These are phyloP conservation scores for Muraenolepis orangiensis DNA, from an alignment of 2,797 vertebrate genomes.

Conservation along the genomic window DNA sequence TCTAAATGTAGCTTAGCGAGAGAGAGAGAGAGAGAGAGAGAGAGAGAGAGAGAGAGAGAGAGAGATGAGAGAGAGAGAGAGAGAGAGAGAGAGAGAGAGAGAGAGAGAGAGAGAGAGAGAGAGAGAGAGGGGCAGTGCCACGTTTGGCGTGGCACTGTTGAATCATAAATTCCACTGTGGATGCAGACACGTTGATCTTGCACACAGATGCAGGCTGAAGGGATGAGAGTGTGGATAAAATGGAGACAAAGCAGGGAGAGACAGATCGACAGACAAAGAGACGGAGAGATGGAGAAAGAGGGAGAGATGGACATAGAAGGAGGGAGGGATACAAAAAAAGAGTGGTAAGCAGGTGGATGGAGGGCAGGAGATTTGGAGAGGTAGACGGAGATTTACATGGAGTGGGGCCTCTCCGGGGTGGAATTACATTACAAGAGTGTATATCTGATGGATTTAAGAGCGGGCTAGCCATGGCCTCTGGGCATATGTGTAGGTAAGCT, in stretches of 20 bases:
- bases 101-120: neutral
- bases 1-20: neutral
- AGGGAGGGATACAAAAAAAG: neutral
- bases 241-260: neutral
- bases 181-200: neutral
- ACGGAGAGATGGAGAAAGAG: neutral
- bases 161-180: neutral
- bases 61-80: too few species aligned
- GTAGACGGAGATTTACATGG: neutral
- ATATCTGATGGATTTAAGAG: constrained; percentile 54
- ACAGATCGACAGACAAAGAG: neutral
- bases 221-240: neutral
- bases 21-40: too few species aligned
- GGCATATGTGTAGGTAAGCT: constrained; percentile 44
- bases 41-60: too few species aligned
- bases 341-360: neutral
- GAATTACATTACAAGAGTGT: constrained; percentile 40
- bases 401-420: neutral
- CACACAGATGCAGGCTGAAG: neutral
- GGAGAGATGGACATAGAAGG: neutral
- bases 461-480: constrained; percentile 26
- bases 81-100: neutral
- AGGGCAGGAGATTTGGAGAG: neutral
- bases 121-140: neutral
- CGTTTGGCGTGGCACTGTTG: neutral